Percentiles rank a stretch among this genome's conserved stretches.
Conservation (phyloP, 2,888 invertebrate species). For the Agrochola litura region DNA sequence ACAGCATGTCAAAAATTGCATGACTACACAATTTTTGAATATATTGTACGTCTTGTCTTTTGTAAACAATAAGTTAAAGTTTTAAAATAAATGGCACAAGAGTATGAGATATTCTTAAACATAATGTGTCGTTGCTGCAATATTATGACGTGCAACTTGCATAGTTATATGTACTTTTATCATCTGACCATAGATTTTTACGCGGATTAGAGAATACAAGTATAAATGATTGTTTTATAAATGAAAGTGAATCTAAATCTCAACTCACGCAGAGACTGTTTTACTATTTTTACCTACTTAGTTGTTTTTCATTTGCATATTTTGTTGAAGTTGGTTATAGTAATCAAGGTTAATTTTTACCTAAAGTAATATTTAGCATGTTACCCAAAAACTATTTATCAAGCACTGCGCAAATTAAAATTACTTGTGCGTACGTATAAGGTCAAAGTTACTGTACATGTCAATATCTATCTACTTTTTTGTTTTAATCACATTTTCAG, state of each 20-base stretch:
- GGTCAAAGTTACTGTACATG: slow-evolving; percentile 40
- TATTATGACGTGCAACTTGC: not conserved
- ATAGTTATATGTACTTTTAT: not conserved
- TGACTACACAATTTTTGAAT: too few relatives aligned
- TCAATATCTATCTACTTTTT: slow-evolving; percentile 4
- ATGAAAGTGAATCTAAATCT: not conserved
- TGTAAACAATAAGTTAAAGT: too few relatives aligned
- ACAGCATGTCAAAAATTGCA: too few relatives aligned
- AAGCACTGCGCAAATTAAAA: slow-evolving; percentile 21
- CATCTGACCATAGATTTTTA: not conserved
- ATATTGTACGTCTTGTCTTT: too few relatives aligned
- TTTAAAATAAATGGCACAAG: not conserved
- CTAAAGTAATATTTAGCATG: not conserved
- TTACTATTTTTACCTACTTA: not conserved
- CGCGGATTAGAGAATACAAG: not conserved
- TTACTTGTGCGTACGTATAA: slow-evolving; percentile 11
- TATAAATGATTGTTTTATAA: not conserved
- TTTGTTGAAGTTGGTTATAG: not conserved
- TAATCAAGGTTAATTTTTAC: not conserved
- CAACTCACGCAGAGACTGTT: not conserved
- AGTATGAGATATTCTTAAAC: not conserved
- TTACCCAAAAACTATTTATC: not conserved
- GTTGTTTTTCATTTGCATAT: not conserved
- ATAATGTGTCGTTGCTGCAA: not conserved
- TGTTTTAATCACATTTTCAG: slow-evolving; percentile 18